Conservation (phyloP, 2,797 vertebrate species). For the Rhabdophis nuchalis region DNA sequence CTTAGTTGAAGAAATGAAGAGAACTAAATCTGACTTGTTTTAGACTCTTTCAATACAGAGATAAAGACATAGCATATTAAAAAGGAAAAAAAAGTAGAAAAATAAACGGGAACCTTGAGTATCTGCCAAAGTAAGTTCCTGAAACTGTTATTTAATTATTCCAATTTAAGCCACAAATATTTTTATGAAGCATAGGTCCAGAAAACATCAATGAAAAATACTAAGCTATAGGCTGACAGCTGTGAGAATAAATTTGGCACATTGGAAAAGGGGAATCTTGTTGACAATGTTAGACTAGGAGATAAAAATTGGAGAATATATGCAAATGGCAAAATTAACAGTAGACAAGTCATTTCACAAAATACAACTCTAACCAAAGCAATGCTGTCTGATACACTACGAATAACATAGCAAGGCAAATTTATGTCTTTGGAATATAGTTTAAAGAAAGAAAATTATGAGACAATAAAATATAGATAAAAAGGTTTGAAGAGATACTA, state of each 20-base stretch:
- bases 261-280: background rate
- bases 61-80: background rate
- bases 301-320: background rate
- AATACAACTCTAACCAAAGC: background rate
- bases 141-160: background rate
- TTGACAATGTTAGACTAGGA: background rate
- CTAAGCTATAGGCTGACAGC: background rate
- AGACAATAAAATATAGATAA: background rate
- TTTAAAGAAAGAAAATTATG: background rate
- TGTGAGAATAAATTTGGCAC: background rate
- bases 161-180: background rate
- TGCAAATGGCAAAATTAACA: background rate
- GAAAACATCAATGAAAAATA: background rate
- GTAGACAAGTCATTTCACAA: background rate
- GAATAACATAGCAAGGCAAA: background rate
- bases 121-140: background rate
- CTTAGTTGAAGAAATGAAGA: background rate
- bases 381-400: background rate
- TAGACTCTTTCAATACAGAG: background rate
- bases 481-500: background rate
- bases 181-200: background rate
- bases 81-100: too few relatives aligned
- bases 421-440: background rate
- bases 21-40: background rate
- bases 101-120: background rate